These are phyloP conservation scores for Acromyrmex charruanus DNA, from an alignment of 1,140 invertebrate genomes.

Conservation along the genomic window DNA sequence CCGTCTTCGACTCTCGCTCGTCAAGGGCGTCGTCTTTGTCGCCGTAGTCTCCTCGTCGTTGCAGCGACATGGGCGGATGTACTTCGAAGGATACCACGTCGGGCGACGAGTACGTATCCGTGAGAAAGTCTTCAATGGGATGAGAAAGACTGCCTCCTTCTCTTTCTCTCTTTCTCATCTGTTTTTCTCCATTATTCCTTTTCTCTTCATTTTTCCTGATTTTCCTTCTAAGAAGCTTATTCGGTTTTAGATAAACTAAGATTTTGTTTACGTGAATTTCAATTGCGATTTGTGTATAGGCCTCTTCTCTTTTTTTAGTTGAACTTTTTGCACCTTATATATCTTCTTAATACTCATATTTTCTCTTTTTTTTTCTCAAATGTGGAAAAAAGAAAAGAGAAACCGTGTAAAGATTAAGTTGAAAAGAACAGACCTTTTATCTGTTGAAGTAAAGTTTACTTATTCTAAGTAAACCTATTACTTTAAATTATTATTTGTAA, in stretches of 20 bases:
- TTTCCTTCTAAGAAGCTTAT: not conserved
- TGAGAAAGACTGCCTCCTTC: not conserved
- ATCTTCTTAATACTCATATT: no score
- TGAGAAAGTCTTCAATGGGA: conserved; percentile 6
- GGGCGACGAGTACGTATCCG: conserved; percentile 84
- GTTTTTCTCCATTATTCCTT: not conserved
- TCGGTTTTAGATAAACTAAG: not conserved
- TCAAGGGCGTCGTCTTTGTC: conserved; percentile 55
- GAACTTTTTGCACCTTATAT: no score
- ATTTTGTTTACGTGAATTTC: not conserved
- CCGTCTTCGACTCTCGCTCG: conserved; percentile 49
- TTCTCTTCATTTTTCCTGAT: not conserved
- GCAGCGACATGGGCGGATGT: conserved; percentile 83
- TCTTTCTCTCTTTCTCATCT: not conserved
- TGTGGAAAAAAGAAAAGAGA: no score
- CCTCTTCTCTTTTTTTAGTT: no score
- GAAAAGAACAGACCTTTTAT: not conserved
- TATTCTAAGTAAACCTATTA: no score
- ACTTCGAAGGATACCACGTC: conserved; percentile 85
- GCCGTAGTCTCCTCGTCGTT: conserved; percentile 55
- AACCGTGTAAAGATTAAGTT: no score
- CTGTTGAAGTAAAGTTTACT: not conserved
- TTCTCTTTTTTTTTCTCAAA: no score
- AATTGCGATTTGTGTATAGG: not conserved
- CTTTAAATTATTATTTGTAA: conserved; percentile 20